Evolutionary conservation across 2,797 vertebrate species (phyloP), one percentile per base, ranked within the genome.

Genomic region (Coreius guichenoti): DNA sequence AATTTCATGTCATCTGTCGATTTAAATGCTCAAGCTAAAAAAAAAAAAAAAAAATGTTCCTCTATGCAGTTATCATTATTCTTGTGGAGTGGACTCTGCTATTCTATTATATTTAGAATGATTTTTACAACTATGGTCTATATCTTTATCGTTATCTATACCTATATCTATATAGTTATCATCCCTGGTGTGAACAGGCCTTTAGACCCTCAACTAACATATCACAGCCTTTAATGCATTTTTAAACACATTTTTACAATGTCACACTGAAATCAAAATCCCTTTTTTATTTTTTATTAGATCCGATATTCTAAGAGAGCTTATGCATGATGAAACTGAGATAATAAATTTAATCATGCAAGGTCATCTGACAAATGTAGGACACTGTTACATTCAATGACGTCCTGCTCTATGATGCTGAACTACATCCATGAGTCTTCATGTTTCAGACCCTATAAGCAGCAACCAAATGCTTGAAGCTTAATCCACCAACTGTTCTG

Each of bases 401-500:
- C 31, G 21, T 65, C 43, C 14, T 26, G 29, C 14, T 65, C 58
- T 65, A 0, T 47, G 13, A 61, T 33, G 58, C 61, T 75, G 72
- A 76, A 51, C 51, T n/a, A 68, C 63, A 80, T 80, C 63, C 78
- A 68, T 21, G 21, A 80, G 29, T 45, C 14, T 51, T 75, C 58
- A 26, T 21, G 45, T 74, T 82, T 82, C 43, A 74, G 21, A 8
- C 21, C 29, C 17, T 49, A 74, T 51, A 70, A 79, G 56, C 65
- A 80, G 79, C 74, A 73, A 78, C 82, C 85, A 82, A 87, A 87
- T 54, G 74, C 61, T 79, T 58, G 58, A 31, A 69, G 54, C 74
- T 80, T 87, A 85, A 89, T 85, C 80, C 86, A 51, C 87, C 87
- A 86, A 88, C 88, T 88, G 88, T 88, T 88, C 80, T 17, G 8